Evolutionary conservation across 2,113 vertebrate species (phyloP), one percentile per base, ranked within the genome.

Genomic region (western clawed frog (Xenopus tropicalis)): DNA sequence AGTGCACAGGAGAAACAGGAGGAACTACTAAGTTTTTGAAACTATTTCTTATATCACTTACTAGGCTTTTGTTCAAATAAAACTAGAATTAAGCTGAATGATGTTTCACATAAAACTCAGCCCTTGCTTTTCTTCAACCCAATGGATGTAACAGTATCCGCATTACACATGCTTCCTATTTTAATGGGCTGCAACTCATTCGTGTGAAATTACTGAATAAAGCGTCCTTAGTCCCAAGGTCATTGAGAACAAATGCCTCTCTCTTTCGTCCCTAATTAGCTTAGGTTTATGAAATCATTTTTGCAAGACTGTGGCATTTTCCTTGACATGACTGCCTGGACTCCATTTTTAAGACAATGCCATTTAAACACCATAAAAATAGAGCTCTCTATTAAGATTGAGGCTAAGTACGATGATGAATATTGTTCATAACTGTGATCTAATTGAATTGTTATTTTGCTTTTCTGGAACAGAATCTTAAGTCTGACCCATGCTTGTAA

Each of bases 121-220:
- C 59, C 59, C 10, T 63, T 69, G 59, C 62, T 69, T 76, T 76
- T 23, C 42, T 76, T 75, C 66, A 58, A 54, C 52, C 66, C 58
- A 63, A 69, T 75, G 61, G 46, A 62, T 69, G 66, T 69, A 76
- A 69, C 59, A 56, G 66, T 63, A 76, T 76, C 73, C 66, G 62
- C 58, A 22, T 52, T 69, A 69, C 73, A 76, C 59, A 75, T 75
- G 73, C 73, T 76, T 76, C 46, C 69, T 69, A 76, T 76, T 69
- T 69, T 23, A 69, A 56, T 69, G 59, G 73, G 61, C 66, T 76
- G 73, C 73, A 76, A 69, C 25, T 76, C 46, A 76, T 76, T 76
- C 48, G 17, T 63, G 65, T 74, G 72, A 74, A 75, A 75, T 76
- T 1, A 57, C 66, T 63, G 46, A 43, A 63, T 43, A 76, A 76